These are phyloP conservation scores for Ictalurus furcatus DNA, from an alignment of 2,113 vertebrate species.

Conservation along the genomic window DNA sequence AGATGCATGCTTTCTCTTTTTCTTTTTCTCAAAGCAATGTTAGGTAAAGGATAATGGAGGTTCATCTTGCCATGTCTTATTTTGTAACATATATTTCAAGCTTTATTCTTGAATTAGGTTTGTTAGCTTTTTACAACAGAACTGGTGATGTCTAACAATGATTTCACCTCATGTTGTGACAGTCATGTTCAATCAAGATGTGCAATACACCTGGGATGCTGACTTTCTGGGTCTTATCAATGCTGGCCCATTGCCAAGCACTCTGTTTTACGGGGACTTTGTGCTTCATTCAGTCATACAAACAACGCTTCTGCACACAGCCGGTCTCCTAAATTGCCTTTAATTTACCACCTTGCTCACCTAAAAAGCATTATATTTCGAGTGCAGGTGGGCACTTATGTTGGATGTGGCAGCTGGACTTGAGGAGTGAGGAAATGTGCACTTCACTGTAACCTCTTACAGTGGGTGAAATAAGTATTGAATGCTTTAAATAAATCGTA, in stretches of 20 bases:
- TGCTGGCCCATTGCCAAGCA: not conserved
- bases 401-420: not conserved
- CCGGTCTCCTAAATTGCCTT: not conserved
- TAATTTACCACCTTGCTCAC: not conserved
- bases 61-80: not conserved
- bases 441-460: not conserved
- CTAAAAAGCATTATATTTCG: not conserved
- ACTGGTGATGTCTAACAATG: not conserved
- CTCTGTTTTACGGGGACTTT: not conserved
- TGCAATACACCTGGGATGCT: not conserved
- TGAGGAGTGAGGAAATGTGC: not conserved
- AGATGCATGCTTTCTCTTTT: not conserved
- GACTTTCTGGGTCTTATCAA: not conserved
- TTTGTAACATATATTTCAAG: not conserved
- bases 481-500: not conserved
- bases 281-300: not conserved
- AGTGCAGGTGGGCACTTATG: not conserved
- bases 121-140: not conserved
- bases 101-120: not conserved
- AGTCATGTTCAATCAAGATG: not conserved
- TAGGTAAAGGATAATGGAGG: not conserved
- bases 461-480: too few relatives aligned
- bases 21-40: not conserved
- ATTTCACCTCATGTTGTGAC: constrained; percentile 6
- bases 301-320: not conserved